These are phyloP conservation scores for Mus pahari DNA, from an alignment of 2,113 vertebrate species.

Conservation along the genomic window DNA sequence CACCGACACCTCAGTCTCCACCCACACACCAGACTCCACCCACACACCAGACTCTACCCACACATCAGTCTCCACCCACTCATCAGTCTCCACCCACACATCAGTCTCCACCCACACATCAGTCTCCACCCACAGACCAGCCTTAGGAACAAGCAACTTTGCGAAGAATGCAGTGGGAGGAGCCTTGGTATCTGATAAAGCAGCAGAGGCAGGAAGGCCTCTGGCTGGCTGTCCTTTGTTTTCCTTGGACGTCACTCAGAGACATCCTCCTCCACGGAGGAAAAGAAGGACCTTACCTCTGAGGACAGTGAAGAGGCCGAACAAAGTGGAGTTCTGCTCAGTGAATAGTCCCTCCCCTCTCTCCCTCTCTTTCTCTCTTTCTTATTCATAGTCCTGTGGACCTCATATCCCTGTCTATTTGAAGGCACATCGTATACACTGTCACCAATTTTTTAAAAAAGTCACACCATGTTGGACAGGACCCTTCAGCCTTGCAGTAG, in stretches of 20 bases:
- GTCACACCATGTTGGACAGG: background rate
- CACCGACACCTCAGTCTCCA: no score
- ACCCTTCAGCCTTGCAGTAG: background rate
- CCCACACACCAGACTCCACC: no score
- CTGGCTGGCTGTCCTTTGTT: background rate
- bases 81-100: no score
- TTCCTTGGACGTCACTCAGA: background rate
- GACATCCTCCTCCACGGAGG: background rate
- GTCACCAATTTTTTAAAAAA: background rate
- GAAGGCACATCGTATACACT: background rate
- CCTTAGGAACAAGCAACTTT: background rate
- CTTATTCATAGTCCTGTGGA: background rate
- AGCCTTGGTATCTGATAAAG: background rate
- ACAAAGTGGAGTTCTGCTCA: background rate
- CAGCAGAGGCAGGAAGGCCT: background rate
- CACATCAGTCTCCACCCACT: no score
- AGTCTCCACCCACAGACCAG: no score
- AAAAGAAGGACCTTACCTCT: background rate
- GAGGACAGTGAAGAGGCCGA: background rate
- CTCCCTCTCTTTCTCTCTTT: background rate
- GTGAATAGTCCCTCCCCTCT: no score
- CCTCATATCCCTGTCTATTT: slow-evolving; percentile 4
- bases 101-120: no score
- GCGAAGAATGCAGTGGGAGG: background rate
- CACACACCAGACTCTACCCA: no score